Evolutionary conservation across 2,113 vertebrate species (phyloP).

Genomic region (Podarcis muralis): DNA sequence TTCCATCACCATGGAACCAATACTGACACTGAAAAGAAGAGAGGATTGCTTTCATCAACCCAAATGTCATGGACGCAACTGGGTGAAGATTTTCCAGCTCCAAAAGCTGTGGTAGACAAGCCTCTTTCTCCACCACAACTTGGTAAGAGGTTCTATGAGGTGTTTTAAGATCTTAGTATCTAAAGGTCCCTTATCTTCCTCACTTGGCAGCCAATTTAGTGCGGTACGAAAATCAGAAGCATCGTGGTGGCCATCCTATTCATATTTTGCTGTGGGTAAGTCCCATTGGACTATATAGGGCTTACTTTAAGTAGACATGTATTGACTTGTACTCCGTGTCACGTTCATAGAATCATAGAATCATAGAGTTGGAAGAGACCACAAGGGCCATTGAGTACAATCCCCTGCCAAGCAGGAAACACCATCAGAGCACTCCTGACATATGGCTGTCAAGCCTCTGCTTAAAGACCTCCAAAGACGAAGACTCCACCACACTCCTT

Average conservation of each 20-base stretch:
- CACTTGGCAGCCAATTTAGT: background rate
- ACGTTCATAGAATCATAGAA: too few species aligned
- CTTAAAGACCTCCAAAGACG: too few species aligned
- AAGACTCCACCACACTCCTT: too few species aligned
- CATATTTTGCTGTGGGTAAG: background rate
- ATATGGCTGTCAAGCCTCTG: too few species aligned
- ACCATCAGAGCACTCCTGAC: too few species aligned
- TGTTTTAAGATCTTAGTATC: background rate
- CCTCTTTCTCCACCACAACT: background rate
- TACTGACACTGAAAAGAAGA: conserved; percentile 20
- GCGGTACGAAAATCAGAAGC: background rate
- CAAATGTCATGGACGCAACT: conserved; percentile 23
- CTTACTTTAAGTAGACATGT: too few species aligned
- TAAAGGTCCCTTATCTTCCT: background rate
- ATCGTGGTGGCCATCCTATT: background rate
- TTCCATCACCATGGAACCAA: background rate
- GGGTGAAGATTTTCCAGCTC: conserved; percentile 29
- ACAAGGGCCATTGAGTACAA: too few species aligned
- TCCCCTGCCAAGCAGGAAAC: too few species aligned
- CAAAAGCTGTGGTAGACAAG: background rate
- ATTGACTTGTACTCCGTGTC: background rate
- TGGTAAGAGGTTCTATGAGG: conserved; percentile 30
- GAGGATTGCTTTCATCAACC: conserved; percentile 34
- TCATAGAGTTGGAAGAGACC: too few species aligned
- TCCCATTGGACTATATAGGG: background rate